These are phyloP conservation scores for Triplophysa dalaica DNA, from an alignment of 2,113 vertebrate genomes.

Conservation along the genomic window DNA sequence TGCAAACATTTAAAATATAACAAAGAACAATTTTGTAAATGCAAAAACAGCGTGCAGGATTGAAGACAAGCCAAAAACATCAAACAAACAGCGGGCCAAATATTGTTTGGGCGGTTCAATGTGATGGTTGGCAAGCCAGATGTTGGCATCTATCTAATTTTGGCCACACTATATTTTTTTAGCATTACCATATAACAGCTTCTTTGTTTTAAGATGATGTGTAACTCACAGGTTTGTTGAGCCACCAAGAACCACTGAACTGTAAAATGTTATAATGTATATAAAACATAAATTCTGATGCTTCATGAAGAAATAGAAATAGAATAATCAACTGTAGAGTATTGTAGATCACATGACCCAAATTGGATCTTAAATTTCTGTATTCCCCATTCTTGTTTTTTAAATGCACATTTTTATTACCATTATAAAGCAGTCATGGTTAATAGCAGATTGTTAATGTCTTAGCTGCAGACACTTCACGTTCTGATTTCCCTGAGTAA, in stretches of 20 bases:
- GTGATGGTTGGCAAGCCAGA: neutral
- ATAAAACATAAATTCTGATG: neutral
- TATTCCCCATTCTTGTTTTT: constrained; percentile 35
- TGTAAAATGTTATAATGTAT: neutral
- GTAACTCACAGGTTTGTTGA: neutral
- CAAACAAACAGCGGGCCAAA: neutral
- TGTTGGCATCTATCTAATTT: neutral
- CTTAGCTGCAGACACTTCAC: constrained; percentile 43
- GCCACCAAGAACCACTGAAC: no score
- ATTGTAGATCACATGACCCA: constrained; percentile 38
- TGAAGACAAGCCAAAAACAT: no score
- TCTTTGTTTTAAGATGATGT: neutral
- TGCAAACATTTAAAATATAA: no score
- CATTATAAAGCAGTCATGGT: constrained; percentile 56
- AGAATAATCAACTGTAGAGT: no score
- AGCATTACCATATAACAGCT: neutral
- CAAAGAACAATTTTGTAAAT: no score
- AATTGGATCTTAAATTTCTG: constrained; percentile 38
- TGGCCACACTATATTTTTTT: neutral
- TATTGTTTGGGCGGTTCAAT: neutral
- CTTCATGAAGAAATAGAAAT: constrained; percentile 9
- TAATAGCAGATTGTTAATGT: constrained; percentile 45
- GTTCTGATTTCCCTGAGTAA: constrained; percentile 49
- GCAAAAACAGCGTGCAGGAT: no score
- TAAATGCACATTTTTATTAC: constrained; percentile 54